phyloP scores from a whole-genome alignment of 2,888 invertebrate species.

The Agonopterix arenella region DNA sequence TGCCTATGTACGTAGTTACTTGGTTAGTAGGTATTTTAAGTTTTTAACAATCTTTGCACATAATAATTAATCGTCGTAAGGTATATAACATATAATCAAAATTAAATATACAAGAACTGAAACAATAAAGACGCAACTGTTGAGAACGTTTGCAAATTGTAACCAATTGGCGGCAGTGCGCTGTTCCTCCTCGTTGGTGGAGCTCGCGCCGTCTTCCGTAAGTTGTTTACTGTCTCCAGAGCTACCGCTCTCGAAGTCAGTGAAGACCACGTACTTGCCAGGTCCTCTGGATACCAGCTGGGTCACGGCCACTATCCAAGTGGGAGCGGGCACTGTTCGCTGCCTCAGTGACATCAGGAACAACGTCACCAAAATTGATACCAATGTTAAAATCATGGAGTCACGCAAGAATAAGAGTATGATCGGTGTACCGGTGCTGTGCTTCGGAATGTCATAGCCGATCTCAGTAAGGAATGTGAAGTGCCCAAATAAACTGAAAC shows the following conservation, averaged over 20 bases:
- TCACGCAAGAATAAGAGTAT: constrained; percentile 64
- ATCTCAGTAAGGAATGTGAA: constrained; percentile 77
- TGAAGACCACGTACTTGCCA: constrained; percentile 58
- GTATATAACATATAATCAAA: constrained; percentile 53
- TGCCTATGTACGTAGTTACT: too few relatives aligned
- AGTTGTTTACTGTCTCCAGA: constrained; percentile 35
- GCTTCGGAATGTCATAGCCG: constrained; percentile 78
- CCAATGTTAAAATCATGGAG: constrained; percentile 57
- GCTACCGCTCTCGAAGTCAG: constrained; percentile 57
- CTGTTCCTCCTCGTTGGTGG: constrained; percentile 20
- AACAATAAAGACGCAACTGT: constrained; percentile 48
- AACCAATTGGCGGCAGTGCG: constrained; percentile 48
- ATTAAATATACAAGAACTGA: constrained; percentile 44
- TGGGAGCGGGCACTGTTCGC: constrained; percentile 40
- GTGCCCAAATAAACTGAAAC: constrained; percentile 78
- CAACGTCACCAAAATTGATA: constrained; percentile 50
- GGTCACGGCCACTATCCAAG: constrained; percentile 46
- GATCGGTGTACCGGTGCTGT: constrained; percentile 76
- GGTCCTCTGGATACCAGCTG: constrained; percentile 47
- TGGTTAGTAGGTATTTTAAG: too few relatives aligned
- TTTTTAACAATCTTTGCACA: too few relatives aligned
- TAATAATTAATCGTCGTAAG: constrained; percentile 26
- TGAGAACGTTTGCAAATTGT: constrained; percentile 53
- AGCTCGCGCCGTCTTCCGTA: constrained; percentile 30
- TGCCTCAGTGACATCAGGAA: constrained; percentile 47